Base-by-base conservation (phyloP, 2,113 vertebrate genomes). In the Turdus rufiventris region DNA sequence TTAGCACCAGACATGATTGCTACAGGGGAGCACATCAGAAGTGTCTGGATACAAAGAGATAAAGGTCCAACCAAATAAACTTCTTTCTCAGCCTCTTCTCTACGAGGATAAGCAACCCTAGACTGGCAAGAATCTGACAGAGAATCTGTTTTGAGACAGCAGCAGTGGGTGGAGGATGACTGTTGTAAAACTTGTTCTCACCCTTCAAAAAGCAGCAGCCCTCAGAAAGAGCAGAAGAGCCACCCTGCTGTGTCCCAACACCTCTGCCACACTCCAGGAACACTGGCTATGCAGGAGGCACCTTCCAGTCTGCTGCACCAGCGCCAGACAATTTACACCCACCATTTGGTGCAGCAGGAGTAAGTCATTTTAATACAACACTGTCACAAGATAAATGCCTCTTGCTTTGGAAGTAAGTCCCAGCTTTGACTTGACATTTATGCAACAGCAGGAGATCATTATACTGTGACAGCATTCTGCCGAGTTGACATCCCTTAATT, bases 391-490 rank as follows among this genome's bases (percentile, higher is more conserved):
- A 97, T 88, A 94, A 97, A 96, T 86, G 93, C 85, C 92, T 97
- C 79, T 94, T 93, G 94, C 91, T 86, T 90, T 90, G 82, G 92
- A 96, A 96, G 18, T 76, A 88, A 97, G 91, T 92, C 60, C 53
- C 85, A 53, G 91, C 90, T 92, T 82, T 90, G 89, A 96, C 91
- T 95, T 96, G 90, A 95, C 90, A 96, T 95, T 96, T 96, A 94
- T 84, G 93, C 82, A 97, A 90, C 96, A 96, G 95, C 95, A 93
- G 96, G 96, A 96, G 94, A 97, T 97, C 95, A 94, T 97, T 96
- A 95, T 77, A 79, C 82, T 91, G 82, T 96, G 95, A 97, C 95
- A 97, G 95, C 79, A 12, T 94, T 97, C 91, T 91, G 76, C 85
- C 24, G 5, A 94, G 82, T 67, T 96, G 94, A 97, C 95, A 96